Evolutionary conservation across 2,888 invertebrate genomes (phyloP).

Genomic region (Copidosoma aretas): DNA sequence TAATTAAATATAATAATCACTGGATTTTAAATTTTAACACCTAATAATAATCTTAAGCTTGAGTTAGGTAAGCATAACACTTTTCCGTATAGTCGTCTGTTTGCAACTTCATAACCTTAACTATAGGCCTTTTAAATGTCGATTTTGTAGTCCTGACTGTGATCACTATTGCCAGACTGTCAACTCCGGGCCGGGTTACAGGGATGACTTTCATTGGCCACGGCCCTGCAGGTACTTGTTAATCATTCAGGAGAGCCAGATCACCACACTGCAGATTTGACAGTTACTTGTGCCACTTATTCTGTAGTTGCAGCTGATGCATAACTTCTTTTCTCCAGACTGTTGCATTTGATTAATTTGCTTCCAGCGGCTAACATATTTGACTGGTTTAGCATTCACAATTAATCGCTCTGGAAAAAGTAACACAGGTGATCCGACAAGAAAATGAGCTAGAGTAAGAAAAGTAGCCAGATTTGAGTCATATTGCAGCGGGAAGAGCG

Average conservation of each 20-base stretch:
- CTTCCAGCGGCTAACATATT: constrained; percentile 42
- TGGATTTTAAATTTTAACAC: too few relatives aligned
- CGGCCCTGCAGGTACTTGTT: constrained; percentile 17
- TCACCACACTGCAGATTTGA: constrained; percentile 16
- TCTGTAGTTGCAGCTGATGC: constrained; percentile 40
- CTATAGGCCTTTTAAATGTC: constrained; percentile 8
- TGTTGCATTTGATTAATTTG: constrained; percentile 40
- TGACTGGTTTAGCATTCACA: background rate
- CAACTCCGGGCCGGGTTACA: constrained; percentile 19
- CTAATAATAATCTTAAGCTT: too few relatives aligned
- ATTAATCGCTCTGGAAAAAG: background rate
- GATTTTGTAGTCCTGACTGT: constrained; percentile 12
- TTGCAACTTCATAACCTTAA: constrained; percentile 24
- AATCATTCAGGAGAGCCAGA: constrained; percentile 24
- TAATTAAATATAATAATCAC: too few relatives aligned
- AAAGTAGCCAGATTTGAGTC: background rate
- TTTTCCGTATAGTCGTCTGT: background rate
- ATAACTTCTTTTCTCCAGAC: constrained; percentile 44
- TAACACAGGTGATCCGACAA: background rate
- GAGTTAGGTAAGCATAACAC: background rate
- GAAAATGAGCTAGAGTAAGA: constrained; percentile 6
- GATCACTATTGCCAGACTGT: constrained; percentile 13
- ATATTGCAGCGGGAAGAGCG: background rate
- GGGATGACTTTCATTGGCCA: constrained; percentile 26
- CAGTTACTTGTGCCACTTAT: constrained; percentile 41